phyloP scores from a whole-genome alignment of 1,140 invertebrate species.

The Trichonephila clavata region DNA sequence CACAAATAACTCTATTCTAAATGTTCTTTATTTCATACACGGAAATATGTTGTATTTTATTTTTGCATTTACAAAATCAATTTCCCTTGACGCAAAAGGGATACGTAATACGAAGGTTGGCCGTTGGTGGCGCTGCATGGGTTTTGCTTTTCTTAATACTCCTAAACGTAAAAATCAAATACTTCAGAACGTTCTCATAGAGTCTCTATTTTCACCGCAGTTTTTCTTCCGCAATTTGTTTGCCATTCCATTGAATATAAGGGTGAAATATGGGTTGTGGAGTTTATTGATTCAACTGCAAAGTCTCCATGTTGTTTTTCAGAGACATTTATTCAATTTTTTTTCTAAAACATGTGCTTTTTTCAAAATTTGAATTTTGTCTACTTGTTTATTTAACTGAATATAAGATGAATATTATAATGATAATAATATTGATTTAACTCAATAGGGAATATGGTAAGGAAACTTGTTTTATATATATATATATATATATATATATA shows the following conservation, averaged over 20 bases:
- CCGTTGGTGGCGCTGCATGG: neutral
- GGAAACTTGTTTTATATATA: too few relatives aligned
- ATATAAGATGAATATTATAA: too few relatives aligned
- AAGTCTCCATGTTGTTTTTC: neutral
- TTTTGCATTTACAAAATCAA: neutral
- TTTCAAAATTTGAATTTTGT: too few relatives aligned
- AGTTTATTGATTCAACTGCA: neutral
- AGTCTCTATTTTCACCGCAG: neutral
- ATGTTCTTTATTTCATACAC: neutral
- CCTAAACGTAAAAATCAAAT: neutral
- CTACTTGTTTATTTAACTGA: too few relatives aligned
- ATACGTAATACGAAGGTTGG: neutral
- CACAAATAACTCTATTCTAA: neutral
- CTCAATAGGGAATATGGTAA: too few relatives aligned
- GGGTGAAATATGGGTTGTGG: neutral
- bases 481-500: too few relatives aligned
- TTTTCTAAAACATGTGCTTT: too few relatives aligned
- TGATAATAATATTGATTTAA: too few relatives aligned
- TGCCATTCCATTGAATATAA: neutral
- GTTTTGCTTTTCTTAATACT: neutral
- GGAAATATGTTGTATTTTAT: neutral
- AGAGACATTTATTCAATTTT: neutral
- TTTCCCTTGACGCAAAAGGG: neutral
- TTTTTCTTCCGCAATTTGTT: neutral
- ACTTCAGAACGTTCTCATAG: neutral